Base-by-base conservation (phyloP, 1,140 invertebrate species). In the Drosophila equinoxialis region DNA sequence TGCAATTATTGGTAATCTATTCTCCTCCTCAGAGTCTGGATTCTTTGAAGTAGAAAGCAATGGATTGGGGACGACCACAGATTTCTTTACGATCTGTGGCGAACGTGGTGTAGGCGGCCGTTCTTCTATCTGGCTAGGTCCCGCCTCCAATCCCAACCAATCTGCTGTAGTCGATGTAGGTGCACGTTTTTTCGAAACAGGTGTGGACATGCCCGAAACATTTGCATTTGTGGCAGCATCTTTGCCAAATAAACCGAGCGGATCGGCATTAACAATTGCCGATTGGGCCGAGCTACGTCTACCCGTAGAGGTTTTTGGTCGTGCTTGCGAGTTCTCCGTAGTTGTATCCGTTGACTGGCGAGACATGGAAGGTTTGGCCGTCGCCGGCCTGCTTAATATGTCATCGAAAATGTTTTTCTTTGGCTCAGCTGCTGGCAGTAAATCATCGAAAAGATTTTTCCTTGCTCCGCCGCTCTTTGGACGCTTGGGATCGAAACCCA, bases 401-500 rank as follows among this genome's bases (percentile, higher is more conserved):
- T 87, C 84, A 33, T 89, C 84, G 2, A 87, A 87, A 14, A 87
- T 77, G 20, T 80, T 87, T n/a, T 80, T 65, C 55, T 90, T 86
- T 0, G 89, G 70, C 37, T 91, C 85, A 3, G 55, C 71, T 3
- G 71, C 66, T 14, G 60, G 61, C 1, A 91, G 67, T 14, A 90
- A 58, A 13, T 90, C 86, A 37, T 89, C 87, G 1, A 90, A 70
- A 0, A 91, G 37, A 48, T 51, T 81, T 20, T 69, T 89, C 11
- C 72, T 77, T 2, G 71, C 65, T 0, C 79, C 68, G 2, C 76
- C 77, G 37, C 79, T 78, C 51, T 92, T 92, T 1, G 91, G 91
- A 3, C 84, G 76, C 54, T 90, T 92, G 1, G 91, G 91, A 81
- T 92, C 91, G 30, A 92, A 92, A 6, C 91, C 91, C 33, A 92